A percentile compares a stretch with the other conserved stretches of the same genome.
These are phyloP conservation scores for Lerema accius DNA, from an alignment of 1,140 invertebrate genomes.

Conservation along the genomic window DNA sequence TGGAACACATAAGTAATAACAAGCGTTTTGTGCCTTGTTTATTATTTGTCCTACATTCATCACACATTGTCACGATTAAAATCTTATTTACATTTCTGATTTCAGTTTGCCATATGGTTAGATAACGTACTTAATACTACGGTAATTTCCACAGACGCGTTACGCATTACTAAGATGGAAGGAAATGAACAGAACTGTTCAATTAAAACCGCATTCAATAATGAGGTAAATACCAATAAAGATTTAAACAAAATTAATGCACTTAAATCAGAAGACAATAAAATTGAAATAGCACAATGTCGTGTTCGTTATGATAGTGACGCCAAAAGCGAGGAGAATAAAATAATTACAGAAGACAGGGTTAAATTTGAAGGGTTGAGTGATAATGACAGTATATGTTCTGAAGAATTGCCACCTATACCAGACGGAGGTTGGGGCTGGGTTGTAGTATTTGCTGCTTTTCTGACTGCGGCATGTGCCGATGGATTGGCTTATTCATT, in stretches of 20 bases:
- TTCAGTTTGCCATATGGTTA: slow-evolving; percentile 4
- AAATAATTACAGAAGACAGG: slow-evolving; percentile 48
- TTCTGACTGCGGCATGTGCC: slow-evolving; percentile 93
- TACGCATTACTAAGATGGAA: slow-evolving; percentile 40
- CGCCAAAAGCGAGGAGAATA: slow-evolving; percentile 1
- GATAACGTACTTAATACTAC: slow-evolving; percentile 6
- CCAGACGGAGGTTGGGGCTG: slow-evolving; percentile 86
- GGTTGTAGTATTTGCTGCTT: slow-evolving; percentile 92
- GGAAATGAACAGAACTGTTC: slow-evolving; percentile 40
- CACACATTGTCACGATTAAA: not conserved
- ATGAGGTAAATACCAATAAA: slow-evolving; percentile 31
- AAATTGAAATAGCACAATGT: slow-evolving; percentile 40
- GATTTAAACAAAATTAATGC: slow-evolving; percentile 63
- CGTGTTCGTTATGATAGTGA: slow-evolving; percentile 31
- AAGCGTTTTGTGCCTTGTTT: too few species aligned
- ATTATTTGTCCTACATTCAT: not conserved
- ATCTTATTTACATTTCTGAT: slow-evolving; percentile 14
- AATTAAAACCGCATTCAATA: not conserved
- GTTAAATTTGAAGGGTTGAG: slow-evolving; percentile 65
- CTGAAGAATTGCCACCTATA: slow-evolving; percentile 62
- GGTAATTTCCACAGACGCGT: not conserved
- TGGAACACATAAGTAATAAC: too few species aligned
- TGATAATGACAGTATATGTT: slow-evolving; percentile 64
- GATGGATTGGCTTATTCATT: slow-evolving; percentile 97
- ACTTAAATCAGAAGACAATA: slow-evolving; percentile 47